Conservation (phyloP, 2,888 invertebrate species). For the Pristionchus maxplancki region DNA sequence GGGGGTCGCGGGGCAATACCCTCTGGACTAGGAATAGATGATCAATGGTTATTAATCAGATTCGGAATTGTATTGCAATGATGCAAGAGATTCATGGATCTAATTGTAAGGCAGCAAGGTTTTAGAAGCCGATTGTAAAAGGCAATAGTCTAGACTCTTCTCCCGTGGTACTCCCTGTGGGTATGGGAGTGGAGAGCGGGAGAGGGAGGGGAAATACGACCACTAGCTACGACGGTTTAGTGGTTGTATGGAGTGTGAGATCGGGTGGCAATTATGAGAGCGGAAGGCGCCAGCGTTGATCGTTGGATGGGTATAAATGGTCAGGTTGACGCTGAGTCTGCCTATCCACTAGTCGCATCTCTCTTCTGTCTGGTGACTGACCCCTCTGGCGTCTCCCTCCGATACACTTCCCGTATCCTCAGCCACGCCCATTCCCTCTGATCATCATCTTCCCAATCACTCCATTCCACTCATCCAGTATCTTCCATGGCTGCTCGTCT, state of each 20-base stretch:
- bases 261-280: background rate
- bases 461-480: background rate
- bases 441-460: background rate
- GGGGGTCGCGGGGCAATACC: background rate
- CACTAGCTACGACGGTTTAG: background rate
- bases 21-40: background rate
- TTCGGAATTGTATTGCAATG: background rate
- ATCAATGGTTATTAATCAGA: background rate
- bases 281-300: background rate
- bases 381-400: background rate
- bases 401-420: conserved; percentile 1
- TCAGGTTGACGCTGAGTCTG: background rate
- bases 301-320: background rate
- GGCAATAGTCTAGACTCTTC: background rate
- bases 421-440: background rate
- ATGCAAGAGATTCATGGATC: background rate
- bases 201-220: background rate
- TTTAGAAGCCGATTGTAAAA: background rate
- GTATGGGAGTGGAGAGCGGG: background rate
- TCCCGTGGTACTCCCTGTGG: background rate
- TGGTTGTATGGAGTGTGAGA: background rate
- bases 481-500: conserved; percentile 5
- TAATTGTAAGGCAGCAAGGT: background rate
- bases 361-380: background rate
- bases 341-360: background rate